Evolutionary conservation across 2,797 vertebrate species (phyloP).

Genomic region (Microchirus variegatus): DNA sequence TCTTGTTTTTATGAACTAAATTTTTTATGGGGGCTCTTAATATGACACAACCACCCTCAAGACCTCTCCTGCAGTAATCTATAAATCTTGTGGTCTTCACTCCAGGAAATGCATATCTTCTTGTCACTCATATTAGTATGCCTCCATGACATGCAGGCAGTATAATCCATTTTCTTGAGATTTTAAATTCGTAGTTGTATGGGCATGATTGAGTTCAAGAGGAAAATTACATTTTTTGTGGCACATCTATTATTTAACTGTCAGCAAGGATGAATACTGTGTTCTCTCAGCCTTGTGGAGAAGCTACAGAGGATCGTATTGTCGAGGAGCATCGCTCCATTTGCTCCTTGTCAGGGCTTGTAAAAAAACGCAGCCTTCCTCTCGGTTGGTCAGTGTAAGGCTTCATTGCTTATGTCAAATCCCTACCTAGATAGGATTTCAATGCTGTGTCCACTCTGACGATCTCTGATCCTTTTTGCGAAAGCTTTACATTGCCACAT

Average conservation of each 20-base stretch:
- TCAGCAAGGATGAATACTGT: conserved; percentile 74
- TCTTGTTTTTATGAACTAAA: conserved; percentile 56
- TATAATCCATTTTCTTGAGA: conserved; percentile 65
- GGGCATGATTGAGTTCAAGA: conserved; percentile 69
- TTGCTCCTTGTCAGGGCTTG: conserved; percentile 65
- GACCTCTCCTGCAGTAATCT: conserved; percentile 43
- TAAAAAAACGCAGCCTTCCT: conserved; percentile 50
- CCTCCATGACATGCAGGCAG: conserved; percentile 48
- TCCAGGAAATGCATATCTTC: conserved; percentile 53
- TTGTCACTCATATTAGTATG: conserved; percentile 65
- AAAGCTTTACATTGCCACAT: conserved; percentile 38
- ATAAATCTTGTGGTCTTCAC: conserved; percentile 62
- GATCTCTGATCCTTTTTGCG: conserved; percentile 31
- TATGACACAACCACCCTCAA: conserved; percentile 60
- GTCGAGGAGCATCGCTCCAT: conserved; percentile 62
- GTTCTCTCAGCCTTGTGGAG: conserved; percentile 64
- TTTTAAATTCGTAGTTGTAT: conserved; percentile 67
- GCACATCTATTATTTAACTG: conserved; percentile 80
- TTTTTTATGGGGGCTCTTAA: conserved; percentile 67
- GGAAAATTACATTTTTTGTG: conserved; percentile 71
- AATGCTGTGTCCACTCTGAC: conserved; percentile 52
- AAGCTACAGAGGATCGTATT: conserved; percentile 54
- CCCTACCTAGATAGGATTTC: conserved; percentile 41
- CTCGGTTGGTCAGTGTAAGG: conserved; percentile 47
- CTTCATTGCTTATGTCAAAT: conserved; percentile 56